phyloP scores from a whole-genome alignment of 2,113 vertebrate genomes.

The Oryzias curvinotus region DNA sequence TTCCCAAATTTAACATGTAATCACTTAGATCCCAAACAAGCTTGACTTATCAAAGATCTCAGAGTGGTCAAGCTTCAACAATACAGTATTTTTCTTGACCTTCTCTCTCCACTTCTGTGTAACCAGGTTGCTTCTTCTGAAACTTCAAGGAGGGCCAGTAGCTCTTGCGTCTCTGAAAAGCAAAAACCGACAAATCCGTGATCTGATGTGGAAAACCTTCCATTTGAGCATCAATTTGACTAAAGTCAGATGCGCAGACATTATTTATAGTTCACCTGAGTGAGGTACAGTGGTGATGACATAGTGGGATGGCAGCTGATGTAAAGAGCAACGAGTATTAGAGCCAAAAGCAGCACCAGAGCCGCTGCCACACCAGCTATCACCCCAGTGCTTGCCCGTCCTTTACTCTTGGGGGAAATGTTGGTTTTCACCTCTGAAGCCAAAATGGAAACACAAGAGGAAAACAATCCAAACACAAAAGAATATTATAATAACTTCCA shows the following conservation, averaged over 20 bases:
- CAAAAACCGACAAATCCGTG: background rate
- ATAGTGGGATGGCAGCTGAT: constrained; percentile 79
- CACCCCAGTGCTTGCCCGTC: constrained; percentile 70
- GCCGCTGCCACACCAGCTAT: constrained; percentile 81
- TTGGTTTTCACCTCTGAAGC: constrained; percentile 58
- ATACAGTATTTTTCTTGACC: constrained; percentile 84
- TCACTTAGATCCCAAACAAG: background rate
- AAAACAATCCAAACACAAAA: background rate
- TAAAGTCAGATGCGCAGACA: background rate
- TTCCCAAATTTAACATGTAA: background rate
- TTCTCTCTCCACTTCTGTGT: constrained; percentile 82
- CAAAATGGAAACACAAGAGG: background rate
- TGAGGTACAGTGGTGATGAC: constrained; percentile 77
- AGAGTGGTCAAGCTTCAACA: constrained; percentile 83
- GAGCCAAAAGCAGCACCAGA: constrained; percentile 73
- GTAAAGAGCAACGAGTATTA: constrained; percentile 83
- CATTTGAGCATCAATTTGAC: background rate
- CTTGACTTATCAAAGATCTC: constrained; percentile 37
- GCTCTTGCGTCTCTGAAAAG: constrained; percentile 77
- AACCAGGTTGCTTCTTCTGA: constrained; percentile 77
- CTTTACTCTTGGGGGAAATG: constrained; percentile 37
- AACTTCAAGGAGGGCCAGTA: constrained; percentile 88
- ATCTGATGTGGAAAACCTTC: background rate
- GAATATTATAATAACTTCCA: background rate
- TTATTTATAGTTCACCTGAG: constrained; percentile 73